These are phyloP conservation scores for Chrysina gloriosa DNA, from an alignment of 2,888 invertebrate genomes.

Conservation along the genomic window DNA sequence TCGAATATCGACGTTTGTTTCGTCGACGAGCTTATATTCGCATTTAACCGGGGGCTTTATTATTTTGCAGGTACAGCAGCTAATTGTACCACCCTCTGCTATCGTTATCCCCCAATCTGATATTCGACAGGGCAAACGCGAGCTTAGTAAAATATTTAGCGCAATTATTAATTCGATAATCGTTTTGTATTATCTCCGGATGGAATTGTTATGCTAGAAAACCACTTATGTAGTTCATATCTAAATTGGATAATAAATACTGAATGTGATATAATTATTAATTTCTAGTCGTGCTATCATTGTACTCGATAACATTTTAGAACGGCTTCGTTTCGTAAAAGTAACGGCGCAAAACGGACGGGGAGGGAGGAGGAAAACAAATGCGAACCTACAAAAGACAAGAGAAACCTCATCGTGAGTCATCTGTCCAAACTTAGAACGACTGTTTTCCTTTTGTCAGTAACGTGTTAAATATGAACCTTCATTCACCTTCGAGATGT, in stretches of 20 bases:
- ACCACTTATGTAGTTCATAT: neutral
- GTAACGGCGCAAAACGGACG: too few species aligned
- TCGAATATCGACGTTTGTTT: slow-evolving; percentile 24
- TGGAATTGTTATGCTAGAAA: neutral
- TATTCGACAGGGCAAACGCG: neutral
- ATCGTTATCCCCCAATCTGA: neutral
- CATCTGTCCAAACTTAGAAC: slow-evolving; percentile 12
- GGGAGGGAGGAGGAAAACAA: too few species aligned
- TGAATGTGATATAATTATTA: neutral
- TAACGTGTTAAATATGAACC: slow-evolving; percentile 12
- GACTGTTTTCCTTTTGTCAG: slow-evolving; percentile 18
- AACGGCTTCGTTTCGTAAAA: too few species aligned
- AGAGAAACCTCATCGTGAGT: neutral
- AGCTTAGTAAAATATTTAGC: neutral
- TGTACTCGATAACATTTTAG: too few species aligned
- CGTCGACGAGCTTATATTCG: neutral
- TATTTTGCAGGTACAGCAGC: slow-evolving; percentile 4
- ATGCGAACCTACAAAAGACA: too few species aligned
- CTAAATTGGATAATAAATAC: neutral
- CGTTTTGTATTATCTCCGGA: neutral
- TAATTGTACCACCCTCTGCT: neutral
- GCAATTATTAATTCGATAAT: neutral
- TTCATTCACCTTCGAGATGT: slow-evolving; percentile 29
- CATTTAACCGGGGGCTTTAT: slow-evolving; percentile 6
- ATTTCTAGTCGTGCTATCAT: neutral